Base-by-base conservation (phyloP, 2,797 vertebrate genomes). In the Coregonus suidteri region DNA sequence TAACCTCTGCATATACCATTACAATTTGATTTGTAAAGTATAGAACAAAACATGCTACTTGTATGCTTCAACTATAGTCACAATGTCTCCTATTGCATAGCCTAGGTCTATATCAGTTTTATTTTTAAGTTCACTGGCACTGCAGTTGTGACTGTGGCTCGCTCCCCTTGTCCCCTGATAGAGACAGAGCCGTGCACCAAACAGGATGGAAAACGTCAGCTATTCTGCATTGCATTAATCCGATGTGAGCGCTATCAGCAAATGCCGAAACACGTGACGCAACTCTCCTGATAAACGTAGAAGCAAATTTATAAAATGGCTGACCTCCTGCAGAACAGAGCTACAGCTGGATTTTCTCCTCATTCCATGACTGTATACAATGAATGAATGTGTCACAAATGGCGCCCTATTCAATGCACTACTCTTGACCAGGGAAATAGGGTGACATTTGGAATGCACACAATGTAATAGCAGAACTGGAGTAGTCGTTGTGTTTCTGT, bases 221-320 rank as follows among this genome's bases (percentile, higher is more conserved):
- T 81, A 84, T 84, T 84, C 68, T 56, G 70, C 79, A 70, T 83
- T 84, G 75, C 81, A 82, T 83, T 87, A 87, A 90, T 88, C 88
- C 80, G 69, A 15, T 14, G 68, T 80, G 82, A 87, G 74, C 69
- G 59, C 52, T 64, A 80, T 76, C 83, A 81, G 82, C 83, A 37
- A 79, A 84, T 76, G 79, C 77, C 79, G 84, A 35, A 25, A 79
- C 30, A 56, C 37, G 74, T 85, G 83, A 88, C 59, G 83, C 86
- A 88, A 86, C 35, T 78, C 82, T 81, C 68, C 37, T 72, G 47
- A 74, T 74, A 73, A 82, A 85, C 72, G 67, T 31, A 74, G 71
- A 6, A 52, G 37, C 75, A 31, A 6, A 15, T 79, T 79, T 74
- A 56, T 53, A 76, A 79, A 86, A 75, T n/a, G 77, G 56, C 73